These are phyloP conservation scores for Eupeodes latifasciatus DNA, from an alignment of 2,888 invertebrate species.

Conservation along the genomic window DNA sequence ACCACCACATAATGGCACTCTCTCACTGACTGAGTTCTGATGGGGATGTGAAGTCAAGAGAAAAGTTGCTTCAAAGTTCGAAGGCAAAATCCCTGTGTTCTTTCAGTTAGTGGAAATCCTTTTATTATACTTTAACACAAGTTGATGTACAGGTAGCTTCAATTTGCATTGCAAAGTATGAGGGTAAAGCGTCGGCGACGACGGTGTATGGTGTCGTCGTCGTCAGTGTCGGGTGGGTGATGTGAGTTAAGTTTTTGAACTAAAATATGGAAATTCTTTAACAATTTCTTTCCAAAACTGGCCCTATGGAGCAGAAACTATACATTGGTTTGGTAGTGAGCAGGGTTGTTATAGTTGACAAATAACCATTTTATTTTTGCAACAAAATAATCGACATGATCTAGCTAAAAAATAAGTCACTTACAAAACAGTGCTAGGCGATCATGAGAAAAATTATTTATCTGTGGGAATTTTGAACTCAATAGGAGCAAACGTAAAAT, in stretches of 20 bases:
- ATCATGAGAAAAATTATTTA: too few species aligned
- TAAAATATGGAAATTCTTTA: constrained; percentile 73
- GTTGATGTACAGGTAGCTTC: constrained; percentile 55
- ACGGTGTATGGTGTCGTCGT: too few species aligned
- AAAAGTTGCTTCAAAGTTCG: constrained; percentile 51
- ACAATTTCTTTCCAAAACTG: constrained; percentile 50
- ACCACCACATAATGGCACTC: constrained; percentile 72
- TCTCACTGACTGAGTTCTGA: not conserved
- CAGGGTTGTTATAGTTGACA: not conserved
- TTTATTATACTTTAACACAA: constrained; percentile 52
- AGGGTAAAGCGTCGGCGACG: too few species aligned
- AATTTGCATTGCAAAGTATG: constrained; percentile 72
- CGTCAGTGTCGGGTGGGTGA: too few species aligned
- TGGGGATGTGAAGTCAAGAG: constrained; percentile 26
- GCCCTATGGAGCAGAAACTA: not conserved
- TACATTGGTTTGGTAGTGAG: not conserved
- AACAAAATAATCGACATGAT: too few species aligned
- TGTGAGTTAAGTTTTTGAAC: constrained; percentile 39
- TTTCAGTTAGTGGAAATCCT: constrained; percentile 66
- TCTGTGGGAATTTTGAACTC: too few species aligned
- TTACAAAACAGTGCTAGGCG: too few species aligned
- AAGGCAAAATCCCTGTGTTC: constrained; percentile 52
- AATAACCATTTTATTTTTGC: too few species aligned
- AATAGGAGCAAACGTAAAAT: too few species aligned
- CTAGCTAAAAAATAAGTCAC: too few species aligned